These are phyloP conservation scores for Eonycteris spelaea DNA, from an alignment of 2,113 vertebrate species.

Conservation along the genomic window DNA sequence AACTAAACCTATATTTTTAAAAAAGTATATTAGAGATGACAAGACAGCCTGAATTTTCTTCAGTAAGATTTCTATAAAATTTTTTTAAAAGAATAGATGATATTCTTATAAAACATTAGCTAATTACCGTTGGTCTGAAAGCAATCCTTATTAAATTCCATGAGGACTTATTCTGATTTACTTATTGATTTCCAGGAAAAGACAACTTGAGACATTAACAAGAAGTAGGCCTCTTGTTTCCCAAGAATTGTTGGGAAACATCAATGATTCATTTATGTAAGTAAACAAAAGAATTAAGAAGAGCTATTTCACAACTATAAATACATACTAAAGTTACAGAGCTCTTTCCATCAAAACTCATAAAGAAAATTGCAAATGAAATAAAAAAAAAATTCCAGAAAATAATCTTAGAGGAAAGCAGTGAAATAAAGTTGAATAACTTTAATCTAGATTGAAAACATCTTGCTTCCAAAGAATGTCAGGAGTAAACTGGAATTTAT, in stretches of 20 bases:
- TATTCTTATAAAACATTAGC: conserved; percentile 16
- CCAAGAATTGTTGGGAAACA: conserved; percentile 57
- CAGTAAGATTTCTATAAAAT: background rate
- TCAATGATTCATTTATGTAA: conserved; percentile 51
- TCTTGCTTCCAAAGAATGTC: background rate
- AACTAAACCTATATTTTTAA: background rate
- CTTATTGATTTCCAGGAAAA: conserved; percentile 53
- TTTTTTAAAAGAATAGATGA: background rate
- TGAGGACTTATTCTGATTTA: background rate
- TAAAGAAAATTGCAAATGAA: background rate
- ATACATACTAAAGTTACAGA: conserved; percentile 8
- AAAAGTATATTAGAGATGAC: background rate
- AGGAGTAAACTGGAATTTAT: background rate
- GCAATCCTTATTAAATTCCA: conserved; percentile 4
- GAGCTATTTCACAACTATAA: conserved; percentile 50
- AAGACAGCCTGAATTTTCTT: background rate
- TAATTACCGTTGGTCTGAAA: conserved; percentile 33
- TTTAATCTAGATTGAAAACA: background rate
- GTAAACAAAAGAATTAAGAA: conserved; percentile 57
- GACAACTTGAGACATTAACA: conserved; percentile 34
- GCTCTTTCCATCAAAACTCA: background rate
- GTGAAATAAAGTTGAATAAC: background rate
- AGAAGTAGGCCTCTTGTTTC: conserved; percentile 48
- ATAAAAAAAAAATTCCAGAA: background rate
- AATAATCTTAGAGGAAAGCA: background rate